These are phyloP conservation scores for Parasteatoda lunata DNA, from an alignment of 2,888 invertebrate genomes.

Conservation along the genomic window DNA sequence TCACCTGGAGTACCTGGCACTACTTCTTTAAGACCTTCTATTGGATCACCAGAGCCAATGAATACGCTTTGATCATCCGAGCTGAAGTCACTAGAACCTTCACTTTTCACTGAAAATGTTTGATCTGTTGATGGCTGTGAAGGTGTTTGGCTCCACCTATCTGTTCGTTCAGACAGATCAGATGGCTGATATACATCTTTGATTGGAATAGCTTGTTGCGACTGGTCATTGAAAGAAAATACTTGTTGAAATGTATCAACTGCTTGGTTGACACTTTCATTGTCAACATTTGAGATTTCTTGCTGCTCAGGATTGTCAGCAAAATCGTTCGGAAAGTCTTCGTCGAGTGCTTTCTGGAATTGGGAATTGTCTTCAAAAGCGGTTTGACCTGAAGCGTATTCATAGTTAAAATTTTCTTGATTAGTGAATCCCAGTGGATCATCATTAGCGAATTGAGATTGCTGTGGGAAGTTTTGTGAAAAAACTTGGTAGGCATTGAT, in stretches of 20 bases:
- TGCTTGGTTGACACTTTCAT: not conserved
- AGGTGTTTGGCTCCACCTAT: not conserved
- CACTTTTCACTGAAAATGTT: not conserved
- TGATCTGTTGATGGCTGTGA: not conserved
- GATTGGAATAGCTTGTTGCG: not conserved
- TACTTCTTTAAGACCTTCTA: slow-evolving; percentile 33
- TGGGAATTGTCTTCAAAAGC: not conserved
- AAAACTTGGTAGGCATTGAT: not conserved
- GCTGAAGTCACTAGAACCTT: not conserved
- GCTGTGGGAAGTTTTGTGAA: not conserved
- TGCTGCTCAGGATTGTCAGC: not conserved
- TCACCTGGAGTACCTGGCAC: slow-evolving; percentile 59
- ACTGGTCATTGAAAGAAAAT: not conserved
- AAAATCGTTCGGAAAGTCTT: not conserved
- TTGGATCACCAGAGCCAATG: slow-evolving; percentile 16
- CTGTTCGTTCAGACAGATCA: not conserved
- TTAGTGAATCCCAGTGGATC: not conserved
- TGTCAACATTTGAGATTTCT: not conserved
- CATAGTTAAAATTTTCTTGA: not conserved
- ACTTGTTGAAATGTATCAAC: not conserved
- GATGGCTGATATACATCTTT: not conserved
- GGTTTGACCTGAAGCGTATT: not conserved
- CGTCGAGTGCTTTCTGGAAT: not conserved
- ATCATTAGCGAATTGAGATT: not conserved
- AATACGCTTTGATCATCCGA: not conserved